Evolutionary conservation across 2,888 invertebrate species (phyloP).

Genomic region (Cantharis rustica): DNA sequence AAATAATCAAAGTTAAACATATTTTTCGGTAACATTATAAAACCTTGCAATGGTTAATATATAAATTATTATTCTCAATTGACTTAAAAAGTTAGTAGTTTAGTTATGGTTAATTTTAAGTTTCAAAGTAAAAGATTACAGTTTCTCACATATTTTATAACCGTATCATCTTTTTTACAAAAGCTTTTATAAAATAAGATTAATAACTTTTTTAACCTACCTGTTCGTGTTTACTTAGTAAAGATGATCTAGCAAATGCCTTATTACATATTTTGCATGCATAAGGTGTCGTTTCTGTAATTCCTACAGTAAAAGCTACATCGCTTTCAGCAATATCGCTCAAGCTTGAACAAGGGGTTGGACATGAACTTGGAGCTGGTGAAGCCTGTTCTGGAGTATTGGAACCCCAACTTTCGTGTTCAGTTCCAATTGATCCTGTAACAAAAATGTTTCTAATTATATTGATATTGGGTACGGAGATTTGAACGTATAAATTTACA

Average conservation of each 20-base stretch:
- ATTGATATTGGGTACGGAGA: too few relatives aligned
- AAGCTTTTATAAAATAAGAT: neutral
- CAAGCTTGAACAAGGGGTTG: slow-evolving; percentile 66
- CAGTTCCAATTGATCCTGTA: slow-evolving; percentile 31
- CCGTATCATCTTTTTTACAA: neutral
- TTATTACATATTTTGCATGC: slow-evolving; percentile 92
- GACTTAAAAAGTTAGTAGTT: neutral
- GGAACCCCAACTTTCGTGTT: slow-evolving; percentile 39
- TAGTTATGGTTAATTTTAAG: neutral
- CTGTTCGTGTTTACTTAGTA: slow-evolving; percentile 92
- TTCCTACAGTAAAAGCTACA: slow-evolving; percentile 68
- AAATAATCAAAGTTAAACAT: too few relatives aligned
- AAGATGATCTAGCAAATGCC: slow-evolving; percentile 84
- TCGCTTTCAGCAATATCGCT: slow-evolving; percentile 68
- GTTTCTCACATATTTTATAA: slow-evolving; percentile 5
- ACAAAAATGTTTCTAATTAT: neutral
- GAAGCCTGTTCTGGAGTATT: slow-evolving; percentile 40
- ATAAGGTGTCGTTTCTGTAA: slow-evolving; percentile 79
- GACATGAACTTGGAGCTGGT: slow-evolving; percentile 54
- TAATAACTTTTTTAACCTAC: slow-evolving; percentile 57
- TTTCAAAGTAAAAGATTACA: neutral
- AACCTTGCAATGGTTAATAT: too few relatives aligned
- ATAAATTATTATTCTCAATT: too few relatives aligned
- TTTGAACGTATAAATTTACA: too few relatives aligned
- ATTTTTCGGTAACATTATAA: too few relatives aligned